phyloP scores from a whole-genome alignment of 2,113 vertebrate species.

The Parotia lawesii region DNA sequence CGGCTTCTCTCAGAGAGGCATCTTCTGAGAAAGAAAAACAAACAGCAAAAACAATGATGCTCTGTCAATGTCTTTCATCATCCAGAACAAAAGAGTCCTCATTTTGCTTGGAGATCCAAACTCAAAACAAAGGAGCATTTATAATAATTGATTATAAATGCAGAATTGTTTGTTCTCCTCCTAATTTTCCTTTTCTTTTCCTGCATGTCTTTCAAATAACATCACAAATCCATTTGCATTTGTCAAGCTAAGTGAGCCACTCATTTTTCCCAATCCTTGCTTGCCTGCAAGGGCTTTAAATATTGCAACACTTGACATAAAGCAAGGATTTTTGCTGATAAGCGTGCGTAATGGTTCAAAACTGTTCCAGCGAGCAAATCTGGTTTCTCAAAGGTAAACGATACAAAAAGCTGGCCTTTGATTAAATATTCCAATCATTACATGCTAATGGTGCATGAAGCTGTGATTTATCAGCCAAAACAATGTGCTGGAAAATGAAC shows the following conservation, averaged over 20 bases:
- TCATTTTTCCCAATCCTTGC: conserved; percentile 6
- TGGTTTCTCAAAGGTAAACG: conserved; percentile 63
- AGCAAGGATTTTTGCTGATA: conserved; percentile 33
- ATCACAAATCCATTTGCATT: not conserved
- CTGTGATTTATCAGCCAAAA: conserved; percentile 72
- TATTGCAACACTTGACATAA: conserved; percentile 36
- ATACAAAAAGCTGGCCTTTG: conserved; percentile 66
- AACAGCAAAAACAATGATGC: not conserved
- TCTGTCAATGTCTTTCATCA: not conserved
- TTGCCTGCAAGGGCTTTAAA: conserved; percentile 6
- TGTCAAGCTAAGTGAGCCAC: not conserved
- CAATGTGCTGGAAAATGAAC: conserved; percentile 59
- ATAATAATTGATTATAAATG: not conserved
- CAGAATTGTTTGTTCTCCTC: not conserved
- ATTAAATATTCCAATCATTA: conserved; percentile 71
- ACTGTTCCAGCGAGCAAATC: conserved; percentile 69
- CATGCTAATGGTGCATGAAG: conserved; percentile 66
- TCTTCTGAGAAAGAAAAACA: not conserved
- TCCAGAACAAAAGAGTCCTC: not conserved
- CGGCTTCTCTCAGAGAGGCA: not conserved
- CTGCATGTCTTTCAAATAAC: not conserved
- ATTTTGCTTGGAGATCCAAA: not conserved
- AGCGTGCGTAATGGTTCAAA: conserved; percentile 48
- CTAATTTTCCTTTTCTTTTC: conserved; percentile 5
- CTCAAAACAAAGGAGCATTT: not conserved